Conservation (phyloP, 2,888 invertebrate species). For the Nebria salina region DNA sequence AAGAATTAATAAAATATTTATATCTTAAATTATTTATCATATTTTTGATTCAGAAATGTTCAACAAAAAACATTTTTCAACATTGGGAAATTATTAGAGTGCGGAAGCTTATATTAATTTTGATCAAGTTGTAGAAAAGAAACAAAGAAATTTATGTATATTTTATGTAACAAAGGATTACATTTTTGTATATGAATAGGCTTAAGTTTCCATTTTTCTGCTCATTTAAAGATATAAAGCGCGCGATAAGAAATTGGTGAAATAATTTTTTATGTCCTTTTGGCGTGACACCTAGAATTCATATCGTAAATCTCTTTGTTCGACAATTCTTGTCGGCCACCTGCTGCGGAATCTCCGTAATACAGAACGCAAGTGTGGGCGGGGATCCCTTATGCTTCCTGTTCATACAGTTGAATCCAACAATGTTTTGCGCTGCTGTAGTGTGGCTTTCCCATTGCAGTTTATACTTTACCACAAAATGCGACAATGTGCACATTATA, state of each 20-base stretch:
- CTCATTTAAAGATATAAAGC: slow-evolving; percentile 31
- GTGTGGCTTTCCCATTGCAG: background rate
- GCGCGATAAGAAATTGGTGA: slow-evolving; percentile 43
- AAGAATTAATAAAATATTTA: no score
- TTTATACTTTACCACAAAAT: background rate
- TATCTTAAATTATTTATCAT: no score
- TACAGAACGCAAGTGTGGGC: background rate
- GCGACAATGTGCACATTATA: background rate
- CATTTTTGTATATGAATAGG: background rate
- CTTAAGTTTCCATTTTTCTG: slow-evolving; percentile 29
- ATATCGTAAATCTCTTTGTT: slow-evolving; percentile 47
- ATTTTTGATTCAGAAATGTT: no score
- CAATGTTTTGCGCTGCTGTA: background rate
- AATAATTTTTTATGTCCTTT: slow-evolving; percentile 45
- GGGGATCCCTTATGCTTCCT: slow-evolving; percentile 2
- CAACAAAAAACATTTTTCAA: no score
- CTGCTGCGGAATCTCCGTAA: slow-evolving; percentile 42
- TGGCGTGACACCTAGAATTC: slow-evolving; percentile 45
- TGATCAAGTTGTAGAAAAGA: background rate
- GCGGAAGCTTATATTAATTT: background rate
- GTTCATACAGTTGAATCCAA: background rate
- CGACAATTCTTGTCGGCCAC: slow-evolving; percentile 47
- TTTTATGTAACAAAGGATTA: background rate
- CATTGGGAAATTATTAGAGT: background rate
- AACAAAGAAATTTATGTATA: background rate